Base-by-base conservation (phyloP, 2,113 vertebrate species). In the Ammospiza caudacuta region DNA sequence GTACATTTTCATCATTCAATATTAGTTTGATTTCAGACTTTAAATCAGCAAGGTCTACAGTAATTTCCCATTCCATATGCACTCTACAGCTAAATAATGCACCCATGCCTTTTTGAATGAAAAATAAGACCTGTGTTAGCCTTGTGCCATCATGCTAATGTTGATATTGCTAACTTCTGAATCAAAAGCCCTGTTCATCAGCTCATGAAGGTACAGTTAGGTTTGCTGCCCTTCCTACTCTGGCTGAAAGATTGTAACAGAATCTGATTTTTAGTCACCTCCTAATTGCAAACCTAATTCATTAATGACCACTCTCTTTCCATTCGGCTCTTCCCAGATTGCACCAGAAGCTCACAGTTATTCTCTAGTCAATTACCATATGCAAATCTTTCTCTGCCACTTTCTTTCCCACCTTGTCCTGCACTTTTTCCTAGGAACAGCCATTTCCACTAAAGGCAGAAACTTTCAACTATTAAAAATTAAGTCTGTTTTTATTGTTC, bases 11-110 rank as follows among this genome's bases (percentile, higher is more conserved):
- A 83, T 85, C 44, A 86, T 80, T 89, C 92, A 90, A 78, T 94
- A 96, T 94, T 94, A 89, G 92, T 94, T 97, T 11, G 44, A 57
- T 87, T 87, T 86, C 35, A 87, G 52, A 79, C 81, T 73, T 95
- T 92, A 95, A 92, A 91, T 91, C 93, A 89, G 69, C 64, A 86
- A 61, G 68, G 59, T 83, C 92, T 67, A 87, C 80, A 96, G 68
- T 79, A 95, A 96, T 95, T 97, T 97, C 96, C 90, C 31, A 8
- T 95, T 82, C 67, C 72, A 44, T 69, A 39, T 22, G 51, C 31
- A 61, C 25, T 75, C 10, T 39, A 41, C 25, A 80, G 39, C 27
- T 94, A 89, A 94, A 90, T 62, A 92, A 95, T 95, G 35, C 37
- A 46, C 62, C 87, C 37, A 74, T 10, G 1, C 11, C 33, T 74